Evolutionary conservation across 2,797 vertebrate genomes (phyloP).

Genomic region (Carapus acus): DNA sequence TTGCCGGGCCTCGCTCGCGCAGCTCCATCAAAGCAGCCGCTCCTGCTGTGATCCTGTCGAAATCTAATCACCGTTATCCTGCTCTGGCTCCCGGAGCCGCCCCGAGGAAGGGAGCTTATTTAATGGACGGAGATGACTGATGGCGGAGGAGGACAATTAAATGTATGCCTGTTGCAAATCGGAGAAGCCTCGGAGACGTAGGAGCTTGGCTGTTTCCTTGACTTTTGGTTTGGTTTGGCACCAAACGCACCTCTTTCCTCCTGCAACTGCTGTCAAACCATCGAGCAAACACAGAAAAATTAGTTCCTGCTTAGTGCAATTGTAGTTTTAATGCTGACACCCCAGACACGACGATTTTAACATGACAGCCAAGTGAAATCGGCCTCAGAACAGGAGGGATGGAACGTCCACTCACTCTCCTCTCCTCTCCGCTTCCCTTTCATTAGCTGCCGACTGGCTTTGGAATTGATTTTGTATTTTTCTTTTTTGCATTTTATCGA

Average conservation of each 20-base stretch:
- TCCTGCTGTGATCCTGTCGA: slow-evolving; percentile 36
- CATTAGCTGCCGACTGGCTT: too few species aligned
- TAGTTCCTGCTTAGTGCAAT: slow-evolving; percentile 36
- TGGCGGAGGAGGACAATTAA: slow-evolving; percentile 26
- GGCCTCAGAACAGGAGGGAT: too few species aligned
- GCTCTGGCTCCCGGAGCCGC: slow-evolving; percentile 47
- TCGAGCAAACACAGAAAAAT: slow-evolving; percentile 7
- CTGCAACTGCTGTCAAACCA: slow-evolving; percentile 31
- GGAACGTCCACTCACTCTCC: too few species aligned
- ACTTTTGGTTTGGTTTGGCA: slow-evolving; percentile 36
- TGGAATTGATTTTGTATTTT: too few species aligned
- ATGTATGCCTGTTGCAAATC: slow-evolving; percentile 28
- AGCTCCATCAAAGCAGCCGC: slow-evolving; percentile 26
- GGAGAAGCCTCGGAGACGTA: slow-evolving; percentile 10
- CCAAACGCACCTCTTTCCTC: not conserved
- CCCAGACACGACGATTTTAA: too few species aligned
- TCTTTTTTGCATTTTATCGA: too few species aligned
- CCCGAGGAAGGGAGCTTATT: slow-evolving; percentile 31
- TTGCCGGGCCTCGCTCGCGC: slow-evolving; percentile 42
- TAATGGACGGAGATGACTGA: slow-evolving; percentile 42
- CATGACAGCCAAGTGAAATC: too few species aligned
- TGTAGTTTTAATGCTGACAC: too few species aligned
- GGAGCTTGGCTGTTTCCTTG: slow-evolving; percentile 15
- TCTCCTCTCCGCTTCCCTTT: too few species aligned
- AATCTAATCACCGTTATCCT: slow-evolving; percentile 55